A percentile compares a stretch with the other conserved stretches of the same genome.
Conservation (phyloP, 2,888 invertebrate genomes). For the Lamproptera curius region DNA sequence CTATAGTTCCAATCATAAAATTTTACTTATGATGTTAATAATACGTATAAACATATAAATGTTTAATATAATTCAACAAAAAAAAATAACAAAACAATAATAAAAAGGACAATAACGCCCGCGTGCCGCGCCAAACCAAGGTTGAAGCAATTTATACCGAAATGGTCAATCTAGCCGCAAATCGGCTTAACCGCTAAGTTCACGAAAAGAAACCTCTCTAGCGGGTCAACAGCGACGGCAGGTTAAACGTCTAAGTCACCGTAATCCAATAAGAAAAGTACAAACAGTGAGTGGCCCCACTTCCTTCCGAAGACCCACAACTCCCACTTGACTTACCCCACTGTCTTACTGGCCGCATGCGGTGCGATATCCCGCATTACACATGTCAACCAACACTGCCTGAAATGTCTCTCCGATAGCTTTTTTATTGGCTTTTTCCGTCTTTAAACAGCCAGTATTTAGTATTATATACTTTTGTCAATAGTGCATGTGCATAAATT, state of each 20-base stretch:
- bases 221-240: constrained; percentile 71
- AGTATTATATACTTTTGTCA: no score
- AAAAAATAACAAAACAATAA: no score
- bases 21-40: no score
- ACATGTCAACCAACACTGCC: constrained; percentile 9
- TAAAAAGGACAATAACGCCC: neutral
- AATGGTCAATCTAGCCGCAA: constrained; percentile 23
- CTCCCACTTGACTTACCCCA: constrained; percentile 60
- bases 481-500: no score
- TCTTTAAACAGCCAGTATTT: no score
- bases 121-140: constrained; percentile 9
- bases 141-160: constrained; percentile 17
- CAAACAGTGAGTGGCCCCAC: constrained; percentile 71
- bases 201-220: constrained; percentile 68
- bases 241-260: constrained; percentile 66
- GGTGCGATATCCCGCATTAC: constrained; percentile 33
- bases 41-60: no score
- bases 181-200: constrained; percentile 49
- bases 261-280: constrained; percentile 75
- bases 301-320: constrained; percentile 73
- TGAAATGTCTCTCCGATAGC: no score
- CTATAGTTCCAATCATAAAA: no score
- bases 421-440: no score
- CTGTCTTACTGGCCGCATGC: constrained; percentile 67
- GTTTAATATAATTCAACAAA: no score